Evolutionary conservation across 2,113 vertebrate species (phyloP), one percentile per base, ranked within the genome.

Genomic region (Dissostichus mawsoni): DNA sequence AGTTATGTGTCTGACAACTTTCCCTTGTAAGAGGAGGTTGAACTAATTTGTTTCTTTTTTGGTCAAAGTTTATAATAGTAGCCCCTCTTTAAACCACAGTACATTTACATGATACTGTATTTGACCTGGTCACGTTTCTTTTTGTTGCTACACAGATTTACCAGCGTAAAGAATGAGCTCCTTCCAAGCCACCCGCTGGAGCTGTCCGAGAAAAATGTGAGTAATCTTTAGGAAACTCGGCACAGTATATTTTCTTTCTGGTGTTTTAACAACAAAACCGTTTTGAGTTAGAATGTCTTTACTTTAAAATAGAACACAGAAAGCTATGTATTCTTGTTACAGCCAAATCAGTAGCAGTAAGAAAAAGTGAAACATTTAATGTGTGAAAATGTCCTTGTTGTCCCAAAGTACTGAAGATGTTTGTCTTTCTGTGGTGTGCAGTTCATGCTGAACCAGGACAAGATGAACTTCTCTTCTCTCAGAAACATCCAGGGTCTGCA

Each of bases 401-500:
- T 67, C 13, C 3, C 7, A 14, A 2, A 7, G 3, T 5, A 47
- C 36, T 71, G 4, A 72, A 16, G 1, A 1, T 47, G 2, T 66
- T 48, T 74, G 2, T 82, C 10, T 71, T 11, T 69, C 23, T 85
- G n/a, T 69, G 8, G 2, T 61, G 11, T 79, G 8, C 80, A 99
- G 98, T 97, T 97, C 87, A 96, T 95, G 82, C 88, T 96, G 66
- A 98, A 96, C 93, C 95, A 97, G 92, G 97, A 99, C 89, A 97
- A 97, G 92, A 96, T 98, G 92, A 97, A 97, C 88, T 96, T 98
- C 82, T 94, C 95, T 2, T 97, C 94, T 0, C 91, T 97, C 89
- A 96, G 97, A 88, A 98, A 97, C 87, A 98, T 98, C 89, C 98
- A 98, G 93, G 97, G 97, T 83, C 93, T 98, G 2, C 97, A 97